A percentile compares a stretch with the other conserved stretches of the same genome.
Conservation (phyloP, 1,140 invertebrate species). For the Lasioglossum albipes region DNA sequence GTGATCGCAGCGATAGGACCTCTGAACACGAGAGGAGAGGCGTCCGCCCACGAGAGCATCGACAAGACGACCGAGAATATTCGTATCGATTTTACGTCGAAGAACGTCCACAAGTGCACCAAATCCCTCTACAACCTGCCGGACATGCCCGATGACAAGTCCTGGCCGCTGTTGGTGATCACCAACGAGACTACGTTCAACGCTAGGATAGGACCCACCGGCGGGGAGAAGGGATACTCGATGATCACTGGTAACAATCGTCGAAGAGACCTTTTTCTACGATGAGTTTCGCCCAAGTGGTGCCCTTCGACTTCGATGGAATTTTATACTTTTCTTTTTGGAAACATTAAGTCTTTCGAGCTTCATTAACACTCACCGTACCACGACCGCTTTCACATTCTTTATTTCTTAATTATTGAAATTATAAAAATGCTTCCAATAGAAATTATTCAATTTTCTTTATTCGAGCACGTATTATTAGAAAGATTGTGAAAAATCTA, state of each 20-base stretch:
- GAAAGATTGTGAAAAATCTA: no score
- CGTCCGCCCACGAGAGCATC: slow-evolving; percentile 87
- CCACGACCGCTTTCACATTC: no score
- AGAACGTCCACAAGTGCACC: slow-evolving; percentile 79
- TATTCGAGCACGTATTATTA: no score
- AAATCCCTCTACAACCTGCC: slow-evolving; percentile 77
- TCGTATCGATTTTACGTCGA: slow-evolving; percentile 86
- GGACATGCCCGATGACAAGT: slow-evolving; percentile 77
- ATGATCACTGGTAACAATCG: slow-evolving; percentile 85
- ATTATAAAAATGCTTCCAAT: no score
- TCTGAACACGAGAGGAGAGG: slow-evolving; percentile 88
- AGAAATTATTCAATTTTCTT: no score
- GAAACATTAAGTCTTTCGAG: no score
- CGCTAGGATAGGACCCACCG: slow-evolving; percentile 91
- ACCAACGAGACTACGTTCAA: slow-evolving; percentile 83
- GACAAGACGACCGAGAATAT: slow-evolving; percentile 88
- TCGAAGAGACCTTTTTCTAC: background rate
- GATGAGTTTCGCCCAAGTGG: no score
- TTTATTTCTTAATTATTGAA: no score
- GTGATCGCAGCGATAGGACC: slow-evolving; percentile 94
- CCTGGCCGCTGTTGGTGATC: slow-evolving; percentile 85
- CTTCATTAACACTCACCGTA: no score
- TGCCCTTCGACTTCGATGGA: no score
- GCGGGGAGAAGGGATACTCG: slow-evolving; percentile 89
- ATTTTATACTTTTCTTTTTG: no score